Conservation (phyloP, 2,113 vertebrate genomes). For the Felis chaus region DNA sequence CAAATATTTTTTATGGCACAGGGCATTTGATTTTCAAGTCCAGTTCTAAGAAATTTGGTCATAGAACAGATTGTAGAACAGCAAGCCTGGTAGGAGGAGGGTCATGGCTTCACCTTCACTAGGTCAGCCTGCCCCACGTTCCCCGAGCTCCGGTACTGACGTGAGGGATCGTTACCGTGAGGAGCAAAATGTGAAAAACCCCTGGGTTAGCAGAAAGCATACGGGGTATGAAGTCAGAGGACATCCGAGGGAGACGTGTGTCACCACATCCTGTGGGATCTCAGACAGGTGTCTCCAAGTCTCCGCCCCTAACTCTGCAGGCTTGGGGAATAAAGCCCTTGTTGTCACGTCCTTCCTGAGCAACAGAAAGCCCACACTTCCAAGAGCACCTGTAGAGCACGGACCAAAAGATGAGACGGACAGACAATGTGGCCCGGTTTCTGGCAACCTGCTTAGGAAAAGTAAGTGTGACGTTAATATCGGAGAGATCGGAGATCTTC, state of each 20-base stretch:
- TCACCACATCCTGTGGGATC: not conserved
- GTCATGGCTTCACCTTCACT: fast-evolving
- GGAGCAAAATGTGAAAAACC: not conserved
- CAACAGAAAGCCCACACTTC: not conserved
- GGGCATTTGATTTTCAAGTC: not conserved
- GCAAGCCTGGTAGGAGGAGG: fast-evolving
- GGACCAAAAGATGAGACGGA: fast-evolving
- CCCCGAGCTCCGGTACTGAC: fast-evolving
- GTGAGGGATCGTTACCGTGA: not conserved
- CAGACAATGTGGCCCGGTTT: not conserved
- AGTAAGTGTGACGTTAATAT: fast-evolving
- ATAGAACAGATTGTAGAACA: not conserved
- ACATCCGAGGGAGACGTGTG: fast-evolving
- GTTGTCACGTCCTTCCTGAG: not conserved
- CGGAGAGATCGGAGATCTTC: not conserved
- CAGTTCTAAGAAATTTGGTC: not conserved
- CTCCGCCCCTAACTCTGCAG: fast-evolving
- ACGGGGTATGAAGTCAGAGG: not conserved
- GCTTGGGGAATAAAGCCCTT: fast-evolving
- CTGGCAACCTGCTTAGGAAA: not conserved
- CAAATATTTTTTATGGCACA: not conserved
- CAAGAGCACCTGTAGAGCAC: fast-evolving
- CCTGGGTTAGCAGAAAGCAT: not conserved
- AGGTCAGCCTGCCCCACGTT: fast-evolving
- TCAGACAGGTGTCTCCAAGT: fast-evolving